Base-by-base conservation (phyloP, 1,140 invertebrate species). In the Steinernema khuongi region DNA sequence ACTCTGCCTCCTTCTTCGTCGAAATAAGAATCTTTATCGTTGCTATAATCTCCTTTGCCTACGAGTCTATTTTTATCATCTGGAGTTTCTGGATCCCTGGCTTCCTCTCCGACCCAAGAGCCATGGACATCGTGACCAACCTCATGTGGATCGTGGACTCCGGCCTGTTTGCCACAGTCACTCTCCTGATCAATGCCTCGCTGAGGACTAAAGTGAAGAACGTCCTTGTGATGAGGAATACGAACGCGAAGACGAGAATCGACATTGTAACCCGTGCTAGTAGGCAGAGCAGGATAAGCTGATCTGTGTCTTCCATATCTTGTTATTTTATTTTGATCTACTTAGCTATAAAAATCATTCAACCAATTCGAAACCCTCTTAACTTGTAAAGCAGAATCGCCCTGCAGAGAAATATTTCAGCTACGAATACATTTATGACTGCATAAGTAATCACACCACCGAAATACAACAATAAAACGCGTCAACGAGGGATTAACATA, bases 1-100 rank as follows among this genome's bases (percentile, higher is more conserved):
- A 14, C 36, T 41, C 7, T 60, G n/a, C 50, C 14, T 60, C 50
- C 50, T 60, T 4, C 50, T n/a, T n/a, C 7, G 22, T 22, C 7
- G 50, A 60, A 22, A 60, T 60, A 7, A 14, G 50, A 26, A 11
- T 60, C 22, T 60, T 60, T 22, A 7, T 60, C 7, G 50, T 60
- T 22, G 50, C 50, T 22, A 22, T 60, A 22, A 60, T 60, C 50
- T 60, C 50, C 50, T 60, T 60, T 22, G 11, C 26, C 50, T 60
- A 60, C 50, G 50, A 60, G 50, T 60, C 50, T 60, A 14, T 60
- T 22, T 60, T 60, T 22, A 60, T 60, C 50, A 11, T 60, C 11
- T 60, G 50, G 50, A 60, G 50, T 22, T 60, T 60, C 50, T 60
- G 50, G 50, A 60, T 60, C 50, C 50, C 50, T 22, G 50, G 22